phyloP scores from a whole-genome alignment of 2,113 vertebrate genomes.

The Seriola quinqueradiata region DNA sequence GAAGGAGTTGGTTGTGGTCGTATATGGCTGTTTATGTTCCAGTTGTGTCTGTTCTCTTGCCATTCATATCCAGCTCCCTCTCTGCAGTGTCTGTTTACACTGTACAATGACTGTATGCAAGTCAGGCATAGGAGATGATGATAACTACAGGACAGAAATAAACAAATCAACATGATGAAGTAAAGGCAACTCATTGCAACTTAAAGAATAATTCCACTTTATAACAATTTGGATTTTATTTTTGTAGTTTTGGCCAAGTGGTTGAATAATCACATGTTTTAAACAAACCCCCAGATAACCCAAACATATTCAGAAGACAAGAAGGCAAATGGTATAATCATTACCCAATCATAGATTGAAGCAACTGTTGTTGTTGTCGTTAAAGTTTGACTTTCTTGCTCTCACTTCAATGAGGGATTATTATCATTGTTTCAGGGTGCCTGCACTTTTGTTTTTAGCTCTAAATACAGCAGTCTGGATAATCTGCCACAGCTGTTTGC shows the following conservation, averaged over 20 bases:
- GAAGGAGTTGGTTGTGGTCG: slow-evolving; percentile 48
- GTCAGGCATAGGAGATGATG: background rate
- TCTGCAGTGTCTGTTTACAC: slow-evolving; percentile 22
- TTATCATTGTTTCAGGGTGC: background rate
- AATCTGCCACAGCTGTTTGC: background rate
- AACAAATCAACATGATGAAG: background rate
- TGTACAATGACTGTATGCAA: slow-evolving; percentile 1
- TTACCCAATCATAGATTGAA: background rate
- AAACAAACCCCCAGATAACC: background rate
- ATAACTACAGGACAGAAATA: background rate
- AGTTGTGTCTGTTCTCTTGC: slow-evolving; percentile 27
- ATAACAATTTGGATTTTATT: background rate
- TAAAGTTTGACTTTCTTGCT: background rate
- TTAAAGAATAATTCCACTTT: background rate
- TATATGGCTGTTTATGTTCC: slow-evolving; percentile 39
- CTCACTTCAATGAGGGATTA: background rate
- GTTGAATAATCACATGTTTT: background rate
- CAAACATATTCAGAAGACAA: background rate
- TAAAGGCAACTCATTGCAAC: background rate
- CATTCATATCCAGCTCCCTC: slow-evolving; percentile 10
- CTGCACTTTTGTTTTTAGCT: background rate
- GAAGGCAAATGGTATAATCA: background rate
- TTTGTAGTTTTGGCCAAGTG: background rate
- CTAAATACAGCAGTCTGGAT: background rate
- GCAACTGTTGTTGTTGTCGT: too few relatives aligned